Evolutionary conservation across 2,113 vertebrate species (phyloP), one percentile per base, ranked within the genome.

Genomic region (Gobius niger): DNA sequence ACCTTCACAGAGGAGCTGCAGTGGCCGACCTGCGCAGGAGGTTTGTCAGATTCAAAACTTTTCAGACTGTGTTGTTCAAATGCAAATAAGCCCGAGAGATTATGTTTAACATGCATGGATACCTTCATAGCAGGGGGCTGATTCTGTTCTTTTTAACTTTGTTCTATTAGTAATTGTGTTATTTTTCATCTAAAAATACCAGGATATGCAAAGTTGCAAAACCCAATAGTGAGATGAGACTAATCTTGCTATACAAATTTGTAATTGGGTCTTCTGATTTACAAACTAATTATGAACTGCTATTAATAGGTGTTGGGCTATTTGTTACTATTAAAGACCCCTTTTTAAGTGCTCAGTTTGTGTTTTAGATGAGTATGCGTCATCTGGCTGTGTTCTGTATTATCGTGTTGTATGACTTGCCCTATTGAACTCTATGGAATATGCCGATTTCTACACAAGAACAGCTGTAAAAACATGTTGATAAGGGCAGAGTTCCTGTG

Each of bases 1-100:
- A 80, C 73, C 70, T 68, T 49, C 46, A 75, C 44, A 7, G 44
- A 47, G 72, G 7, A 42, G 34, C 56, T 44, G 19, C 62, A 73
- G 65, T 6, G 4, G 63, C 15, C 61, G 53, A 75, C 82, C 63
- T 34, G 59, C 41, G 47, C 7, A 63, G 62, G 49, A 16, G 61
- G 9, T 68, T 67, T 61, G 40, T 19, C 34, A 44, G 52, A 52
- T 62, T 19, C 50, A 66, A 64, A 34, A 76, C 57, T 69, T 54
- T 57, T 68, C 53, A 51, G 72, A 80, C 73, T 65, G 57, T 50
- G 65, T 53, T 57, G 54, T 57, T 13, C 54, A 10, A 52, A 73
- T 60, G 57, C 57, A 60, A 42, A 57, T 8, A 18, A 56, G 53
- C 53, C 19, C 11, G 16, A 56, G 57, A 60, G 57, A 60, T 42